These are phyloP conservation scores for Resseliella maxima DNA, from an alignment of 2,888 invertebrate species.

Conservation along the genomic window DNA sequence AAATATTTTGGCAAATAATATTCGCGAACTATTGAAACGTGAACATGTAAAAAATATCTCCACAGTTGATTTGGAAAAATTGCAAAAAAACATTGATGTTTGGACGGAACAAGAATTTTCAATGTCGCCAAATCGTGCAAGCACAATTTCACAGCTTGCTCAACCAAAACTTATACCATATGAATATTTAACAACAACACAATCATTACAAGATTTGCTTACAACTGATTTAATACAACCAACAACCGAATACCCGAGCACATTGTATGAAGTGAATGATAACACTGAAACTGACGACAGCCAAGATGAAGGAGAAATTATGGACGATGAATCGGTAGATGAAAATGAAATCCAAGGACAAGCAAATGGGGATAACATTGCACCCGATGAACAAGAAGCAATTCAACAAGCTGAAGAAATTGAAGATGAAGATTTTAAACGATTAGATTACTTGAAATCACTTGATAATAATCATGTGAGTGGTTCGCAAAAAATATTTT, in stretches of 20 bases:
- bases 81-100: conserved; percentile 85
- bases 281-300: not conserved
- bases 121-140: conserved; percentile 67
- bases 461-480: conserved; percentile 29
- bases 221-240: conserved; percentile 68
- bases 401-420: conserved; percentile 3
- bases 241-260: conserved; percentile 60
- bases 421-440: conserved; percentile 56
- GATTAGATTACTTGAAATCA: conserved; percentile 22
- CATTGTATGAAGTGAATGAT: conserved; percentile 9
- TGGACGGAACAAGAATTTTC: conserved; percentile 85
- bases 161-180: conserved; percentile 82
- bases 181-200: conserved; percentile 77
- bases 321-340: not conserved
- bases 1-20: conserved; percentile 68
- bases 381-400: conserved; percentile 8
- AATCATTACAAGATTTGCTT: conserved; percentile 65
- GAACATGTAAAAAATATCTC: conserved; percentile 68
- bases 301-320: not conserved
- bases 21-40: conserved; percentile 69
- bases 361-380: not conserved
- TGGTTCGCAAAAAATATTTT: conserved; percentile 8
- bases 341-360: not conserved
- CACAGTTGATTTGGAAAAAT: conserved; percentile 77
- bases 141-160: conserved; percentile 71